Percentiles rank a stretch among this genome's conserved stretches.
Evolutionary conservation across 1,140 invertebrate genomes (phyloP).

Genomic region (Anagrus nilaparvatae): DNA sequence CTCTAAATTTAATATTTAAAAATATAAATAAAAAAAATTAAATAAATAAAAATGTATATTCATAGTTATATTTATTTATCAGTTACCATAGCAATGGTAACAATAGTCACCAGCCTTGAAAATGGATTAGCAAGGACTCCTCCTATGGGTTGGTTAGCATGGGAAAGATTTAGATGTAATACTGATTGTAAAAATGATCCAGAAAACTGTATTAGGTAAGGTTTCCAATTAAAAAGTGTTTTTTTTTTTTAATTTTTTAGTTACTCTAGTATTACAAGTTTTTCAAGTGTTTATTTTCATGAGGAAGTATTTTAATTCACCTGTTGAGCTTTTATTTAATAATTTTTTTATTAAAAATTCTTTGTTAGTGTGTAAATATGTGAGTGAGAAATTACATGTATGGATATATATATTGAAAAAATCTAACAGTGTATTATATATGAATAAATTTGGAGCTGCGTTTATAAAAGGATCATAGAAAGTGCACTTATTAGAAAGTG

Average conservation of each 20-base stretch:
- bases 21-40: not conserved
- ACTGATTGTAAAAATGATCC: constrained; percentile 88
- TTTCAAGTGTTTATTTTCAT: not conserved
- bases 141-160: constrained; percentile 84
- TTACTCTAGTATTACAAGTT: not conserved
- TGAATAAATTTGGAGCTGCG: too few relatives aligned
- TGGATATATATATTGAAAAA: not conserved
- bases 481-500: too few relatives aligned
- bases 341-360: not conserved
- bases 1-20: not conserved
- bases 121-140: constrained; percentile 78
- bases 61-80: not conserved
- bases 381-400: not conserved
- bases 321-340: constrained; percentile 6
- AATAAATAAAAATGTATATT: not conserved
- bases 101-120: constrained; percentile 45
- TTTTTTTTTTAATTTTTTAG: not conserved
- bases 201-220: constrained; percentile 84
- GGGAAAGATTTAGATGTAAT: constrained; percentile 88
- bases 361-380: not conserved
- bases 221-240: not conserved
- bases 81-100: constrained; percentile 1
- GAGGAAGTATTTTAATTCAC: not conserved
- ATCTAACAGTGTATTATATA: too few relatives aligned
- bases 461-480: too few relatives aligned